Base-by-base conservation (phyloP, 1,140 invertebrate species). In the Ceratoteleas bidentatus region DNA sequence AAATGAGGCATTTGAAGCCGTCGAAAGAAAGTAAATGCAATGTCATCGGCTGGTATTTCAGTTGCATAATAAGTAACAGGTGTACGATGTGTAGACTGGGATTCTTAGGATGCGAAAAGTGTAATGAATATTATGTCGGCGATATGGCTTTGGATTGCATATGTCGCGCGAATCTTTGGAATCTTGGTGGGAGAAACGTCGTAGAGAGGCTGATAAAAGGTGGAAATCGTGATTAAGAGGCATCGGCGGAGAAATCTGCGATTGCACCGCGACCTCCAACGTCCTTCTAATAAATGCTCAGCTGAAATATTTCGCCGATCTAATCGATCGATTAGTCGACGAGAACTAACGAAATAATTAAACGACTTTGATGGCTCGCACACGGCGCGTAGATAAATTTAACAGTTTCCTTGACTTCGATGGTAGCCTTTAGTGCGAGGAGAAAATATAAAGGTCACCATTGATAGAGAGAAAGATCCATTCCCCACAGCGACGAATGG, bases 11-110 rank as follows among this genome's bases (percentile, higher is more conserved):
- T 79, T 47, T 34, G 45, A 81, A 57, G 54, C 66, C 38, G 66
- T 50, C 33, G 50, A 60, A 81, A 73, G 66, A 81, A 81, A 76
- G 72, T 76, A 73, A 81, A 68, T 73, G 61, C 79, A 76, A 76
- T 81, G 72, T 66, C 79, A 76, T 81, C 68, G 53, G 38, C 61
- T 54, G 66, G 49, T 72, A 65, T 81, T 81, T 75, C 60, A 50
- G 50, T 81, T 81, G 56, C 79, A 64, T 76, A 66, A 81, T 49
- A 36, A 2, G 45, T 43, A 81, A 76, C 79, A 75, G 72, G 66
- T 81, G 72, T 43, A 24, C 3, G 53, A 65, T n/a, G 66, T 14
- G 34, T 53, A 40, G 15, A 74, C 74, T 57, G 50, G 24, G 6
- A 65, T 81, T 65, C 54, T 66, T 52, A 4, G 13, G 32, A 47